phyloP scores from a whole-genome alignment of 1,140 invertebrate genomes.

The Cepaea nemoralis region DNA sequence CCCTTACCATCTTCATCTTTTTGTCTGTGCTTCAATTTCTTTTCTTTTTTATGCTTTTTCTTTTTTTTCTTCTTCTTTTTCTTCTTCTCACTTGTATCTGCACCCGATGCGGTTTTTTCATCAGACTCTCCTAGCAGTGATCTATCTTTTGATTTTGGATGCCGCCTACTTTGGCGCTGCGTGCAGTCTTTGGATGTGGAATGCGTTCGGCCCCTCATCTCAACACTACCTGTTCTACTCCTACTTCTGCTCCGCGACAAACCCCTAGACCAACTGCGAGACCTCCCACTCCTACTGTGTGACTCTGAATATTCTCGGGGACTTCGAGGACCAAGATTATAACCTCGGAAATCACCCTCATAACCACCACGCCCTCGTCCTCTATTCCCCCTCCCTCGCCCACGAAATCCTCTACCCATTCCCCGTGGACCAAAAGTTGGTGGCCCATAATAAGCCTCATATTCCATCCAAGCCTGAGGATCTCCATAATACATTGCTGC shows the following conservation, averaged over 20 bases:
- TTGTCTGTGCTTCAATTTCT: constrained; percentile 6
- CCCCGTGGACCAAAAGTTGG: neutral
- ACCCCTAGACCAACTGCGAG: neutral
- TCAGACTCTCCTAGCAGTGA: neutral
- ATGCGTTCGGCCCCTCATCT: neutral
- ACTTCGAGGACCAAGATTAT: neutral
- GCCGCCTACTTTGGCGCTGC: neutral
- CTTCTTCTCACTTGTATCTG: constrained; percentile 23
- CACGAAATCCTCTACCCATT: constrained; percentile 23
- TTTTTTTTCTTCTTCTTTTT: constrained; percentile 39
- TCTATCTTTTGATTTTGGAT: neutral
- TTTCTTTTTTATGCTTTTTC: constrained; percentile 33
- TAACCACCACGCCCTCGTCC: constrained; percentile 22
- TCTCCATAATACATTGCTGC: constrained; percentile 29
- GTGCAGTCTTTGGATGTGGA: too few species aligned
- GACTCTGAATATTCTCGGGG: neutral
- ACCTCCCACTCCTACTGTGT: neutral
- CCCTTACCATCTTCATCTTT: constrained; percentile 5
- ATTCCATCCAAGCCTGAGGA: constrained; percentile 25
- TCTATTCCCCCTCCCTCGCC: neutral
- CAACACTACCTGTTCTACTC: neutral
- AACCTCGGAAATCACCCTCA: neutral
- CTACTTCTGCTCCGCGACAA: neutral
- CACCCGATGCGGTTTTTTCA: neutral
- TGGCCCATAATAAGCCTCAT: constrained; percentile 29